A percentile compares a stretch with the other conserved stretches of the same genome.
phyloP scores from a whole-genome alignment of 1,140 invertebrate species.

The roundworm (Caenorhabditis elegans) region WBcel235 BX284605.5:10589501-10590000 shows the following conservation, averaged over 20 bases:
- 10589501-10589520: conserved; percentile 59
- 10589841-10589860: neutral
- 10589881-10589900: neutral
- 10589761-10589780: conserved; percentile 55
- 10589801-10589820: neutral
- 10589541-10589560: neutral
- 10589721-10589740: conserved; percentile 57
- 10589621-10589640: too few species aligned
- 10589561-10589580: too few species aligned
- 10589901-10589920: neutral
- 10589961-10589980: neutral
- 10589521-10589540: conserved; percentile 43
- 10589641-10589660: too few species aligned
- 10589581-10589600: too few species aligned
- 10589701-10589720: conserved; percentile 54
- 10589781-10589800: conserved; percentile 43
- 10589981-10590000: neutral
- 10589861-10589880: neutral
- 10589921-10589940: neutral
- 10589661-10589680: too few species aligned
- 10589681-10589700: neutral
- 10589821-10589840: neutral
- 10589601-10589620: too few species aligned
- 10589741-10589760: conserved; percentile 56
- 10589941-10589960: conserved; percentile 4